Base-by-base conservation (phyloP, 2,113 vertebrate species). In the Corynorhinus townsendii region DNA sequence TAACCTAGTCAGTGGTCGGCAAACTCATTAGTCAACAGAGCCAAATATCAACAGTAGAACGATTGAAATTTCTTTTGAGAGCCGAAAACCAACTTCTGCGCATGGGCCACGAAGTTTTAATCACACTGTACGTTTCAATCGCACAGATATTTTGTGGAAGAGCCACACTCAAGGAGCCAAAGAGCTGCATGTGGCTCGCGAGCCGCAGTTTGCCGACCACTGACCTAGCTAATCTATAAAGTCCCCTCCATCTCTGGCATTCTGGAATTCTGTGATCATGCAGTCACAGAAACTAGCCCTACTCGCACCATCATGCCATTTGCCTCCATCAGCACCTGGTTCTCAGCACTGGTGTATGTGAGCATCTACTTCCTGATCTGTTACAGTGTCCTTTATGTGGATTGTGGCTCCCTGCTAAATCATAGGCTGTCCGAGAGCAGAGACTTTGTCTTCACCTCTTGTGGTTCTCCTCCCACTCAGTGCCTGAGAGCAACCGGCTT, bases 291-390 rank as follows among this genome's bases (percentile, higher is more conserved):
- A 82, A 69, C 40, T 20, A 69, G 47, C 24, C 6, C 28, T 30
- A 43, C 45, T 38, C 0, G 0, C 93, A 56, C 20, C 24, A 30
- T 56, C 45, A 38, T 4, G 62, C 16, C 20, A 7, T 26, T 45
- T 22, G 47, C 33, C 10, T 75, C 77, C 64, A 82, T 71, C 28
- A 11, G 35, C 26, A 5, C 80, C 40, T 59, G n/a, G 43, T 28
- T 45, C 66, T 96, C 83, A 83, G 90, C 71, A 71, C 35, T 64
- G 30, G 40, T 16, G 1, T 28, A 30, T 20, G 33, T 40, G 16
- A 35, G 85, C 47, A 47, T 49, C 52, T 22, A 80, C 89, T 96
- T 96, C 90, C 95, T 72, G 72, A 54, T 85, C 19, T 45, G 15
- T 56, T 38, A 66, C 62, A 35, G n/a, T 11, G 62, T 54, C 62